Evolutionary conservation across 1,140 invertebrate species (phyloP).

Genomic region (Triops longicaudatus): DNA sequence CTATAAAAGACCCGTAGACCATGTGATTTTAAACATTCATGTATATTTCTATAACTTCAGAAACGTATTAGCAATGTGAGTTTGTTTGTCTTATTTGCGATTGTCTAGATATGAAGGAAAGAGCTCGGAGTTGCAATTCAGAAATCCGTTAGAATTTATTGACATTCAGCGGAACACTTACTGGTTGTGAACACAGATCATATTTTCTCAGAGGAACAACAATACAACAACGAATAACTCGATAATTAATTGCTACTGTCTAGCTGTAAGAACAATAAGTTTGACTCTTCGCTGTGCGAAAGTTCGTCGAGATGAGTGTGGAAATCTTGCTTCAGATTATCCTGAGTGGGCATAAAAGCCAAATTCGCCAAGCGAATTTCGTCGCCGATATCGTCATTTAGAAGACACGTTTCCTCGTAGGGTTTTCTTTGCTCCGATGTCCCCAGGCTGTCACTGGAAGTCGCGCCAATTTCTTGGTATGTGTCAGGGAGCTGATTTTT

Average conservation of each 20-base stretch:
- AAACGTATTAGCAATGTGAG: no score
- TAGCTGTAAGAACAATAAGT: neutral
- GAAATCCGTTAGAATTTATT: no score
- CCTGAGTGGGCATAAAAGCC: constrained; percentile 22
- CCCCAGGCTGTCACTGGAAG: neutral
- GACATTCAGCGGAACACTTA: no score
- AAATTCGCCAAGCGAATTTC: constrained; percentile 26
- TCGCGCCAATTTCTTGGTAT: neutral
- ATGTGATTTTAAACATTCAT: no score
- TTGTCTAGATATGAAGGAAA: no score
- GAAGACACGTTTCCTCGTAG: neutral
- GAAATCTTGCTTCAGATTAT: neutral
- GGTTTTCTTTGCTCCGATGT: neutral
- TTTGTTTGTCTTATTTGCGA: no score
- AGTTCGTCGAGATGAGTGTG: neutral
- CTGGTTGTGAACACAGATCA: neutral
- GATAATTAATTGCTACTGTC: neutral
- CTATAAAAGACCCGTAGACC: no score
- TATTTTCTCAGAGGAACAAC: neutral
- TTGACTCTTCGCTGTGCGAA: neutral
- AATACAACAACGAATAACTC: neutral
- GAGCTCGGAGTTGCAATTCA: no score
- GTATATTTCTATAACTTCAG: no score
- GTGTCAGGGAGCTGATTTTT: neutral
- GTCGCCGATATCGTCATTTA: constrained; percentile 25